Conservation (phyloP, 1,140 invertebrate genomes). For the Platyscapa corneri region DNA sequence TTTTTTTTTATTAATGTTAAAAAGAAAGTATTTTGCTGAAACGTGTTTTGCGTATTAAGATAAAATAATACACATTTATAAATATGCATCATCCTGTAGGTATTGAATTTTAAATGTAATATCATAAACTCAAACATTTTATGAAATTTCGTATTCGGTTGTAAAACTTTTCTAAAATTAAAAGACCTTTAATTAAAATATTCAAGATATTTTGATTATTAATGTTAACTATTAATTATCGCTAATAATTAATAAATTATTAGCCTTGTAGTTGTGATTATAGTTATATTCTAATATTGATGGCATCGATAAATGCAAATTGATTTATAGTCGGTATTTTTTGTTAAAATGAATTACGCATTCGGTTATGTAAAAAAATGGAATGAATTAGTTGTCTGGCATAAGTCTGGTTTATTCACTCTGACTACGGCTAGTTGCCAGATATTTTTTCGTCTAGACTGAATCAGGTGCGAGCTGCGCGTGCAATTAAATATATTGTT, state of each 20-base stretch:
- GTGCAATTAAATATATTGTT: background rate
- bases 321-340: background rate
- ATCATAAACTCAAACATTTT: background rate
- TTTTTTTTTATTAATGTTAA: too few species aligned
- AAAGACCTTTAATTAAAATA: background rate
- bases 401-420: slow-evolving; percentile 20
- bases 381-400: background rate
- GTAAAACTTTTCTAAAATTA: background rate
- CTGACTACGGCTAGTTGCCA: background rate
- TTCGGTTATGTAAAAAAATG: background rate
- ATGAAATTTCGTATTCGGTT: background rate
- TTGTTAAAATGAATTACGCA: background rate
- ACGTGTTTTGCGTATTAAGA: too few species aligned
- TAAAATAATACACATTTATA: too few species aligned
- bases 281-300: background rate
- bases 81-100: too few species aligned
- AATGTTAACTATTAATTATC: background rate
- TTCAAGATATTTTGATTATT: background rate
- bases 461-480: background rate
- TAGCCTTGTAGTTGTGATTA: background rate
- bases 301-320: background rate
- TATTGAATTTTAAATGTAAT: background rate
- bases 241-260: background rate
- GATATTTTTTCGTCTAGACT: slow-evolving; percentile 17
- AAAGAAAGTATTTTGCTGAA: too few species aligned